Base-by-base conservation (phyloP, 35 echinoderm and acorn worm species). In the Stichopus chloronotus region DNA sequence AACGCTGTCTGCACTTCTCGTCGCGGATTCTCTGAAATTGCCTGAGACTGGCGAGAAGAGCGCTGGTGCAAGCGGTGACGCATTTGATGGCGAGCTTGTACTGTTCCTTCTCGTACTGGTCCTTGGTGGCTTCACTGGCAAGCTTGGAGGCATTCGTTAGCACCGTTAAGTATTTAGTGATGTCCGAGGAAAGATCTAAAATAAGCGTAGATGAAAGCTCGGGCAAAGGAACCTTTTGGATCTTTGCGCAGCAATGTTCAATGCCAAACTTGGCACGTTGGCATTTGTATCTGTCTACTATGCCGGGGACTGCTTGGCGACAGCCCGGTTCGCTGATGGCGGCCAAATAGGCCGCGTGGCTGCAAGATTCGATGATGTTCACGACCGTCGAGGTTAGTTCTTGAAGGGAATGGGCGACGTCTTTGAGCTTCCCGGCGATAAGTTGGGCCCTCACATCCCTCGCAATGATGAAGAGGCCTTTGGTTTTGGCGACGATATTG, bases 241-340 rank as follows among this genome's bases (percentile, higher is more conserved):
- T 85, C 57, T 91, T 94, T 82, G 85, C 96, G 80, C 97, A 96
- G 57, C 91, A 91, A 20, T 96, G 95, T 74, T 99, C 95, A 24
- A 99, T 99, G 56, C 96, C 95, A 92, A 96, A 94, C 58, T 96
- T 96, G 53, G 97, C 97, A 63, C 94, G 81, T 4, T 94, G 92
- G 52, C 94, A 94, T 77, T 99, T 99, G 87, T 99, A 99, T 56
- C 93, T 90, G 91, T 99, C 97, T 25, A 99, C 94, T 55, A 99
- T 96, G 56, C 97, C 97, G 0, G 97, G 97, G 9, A 99, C 88
- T 20, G 97, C 95, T 82, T 96, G 95, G 14, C 93, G 94, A n/a
- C 95, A 96, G 12, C 95, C 97, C 7, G 94, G 91, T 78, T 96
- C 95, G 13, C 88, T 95, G 77, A 96, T 96, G 22, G 97, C 97